These are phyloP conservation scores for Colaptes auratus DNA, from an alignment of 2,113 vertebrate genomes.

Conservation along the genomic window DNA sequence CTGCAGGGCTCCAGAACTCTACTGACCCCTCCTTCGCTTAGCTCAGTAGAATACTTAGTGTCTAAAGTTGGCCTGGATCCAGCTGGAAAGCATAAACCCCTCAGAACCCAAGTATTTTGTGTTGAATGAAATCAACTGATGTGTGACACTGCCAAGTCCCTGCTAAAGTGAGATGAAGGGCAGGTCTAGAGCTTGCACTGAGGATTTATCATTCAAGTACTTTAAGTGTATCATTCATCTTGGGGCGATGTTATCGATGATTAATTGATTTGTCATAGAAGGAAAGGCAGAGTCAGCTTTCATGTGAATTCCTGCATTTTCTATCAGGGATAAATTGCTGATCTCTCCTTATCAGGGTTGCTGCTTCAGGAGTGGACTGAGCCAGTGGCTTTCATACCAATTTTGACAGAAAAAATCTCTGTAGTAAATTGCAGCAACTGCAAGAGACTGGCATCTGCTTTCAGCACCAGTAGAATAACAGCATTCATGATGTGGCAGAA, in stretches of 20 bases:
- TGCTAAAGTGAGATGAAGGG: background rate
- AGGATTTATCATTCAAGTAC: background rate
- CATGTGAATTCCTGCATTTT: constrained; percentile 11
- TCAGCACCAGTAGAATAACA: background rate
- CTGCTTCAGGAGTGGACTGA: background rate
- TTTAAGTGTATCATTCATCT: constrained; percentile 4
- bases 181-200: background rate
- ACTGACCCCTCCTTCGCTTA: background rate
- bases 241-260: constrained; percentile 1
- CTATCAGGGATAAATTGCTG: background rate
- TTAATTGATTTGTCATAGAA: constrained; percentile 8
- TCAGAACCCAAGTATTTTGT: background rate
- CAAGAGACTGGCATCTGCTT: background rate
- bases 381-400: background rate
- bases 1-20: background rate
- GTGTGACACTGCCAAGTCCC: background rate
- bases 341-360: background rate
- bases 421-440: background rate
- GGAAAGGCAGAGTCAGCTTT: constrained; percentile 10
- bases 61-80: background rate
- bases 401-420: constrained; percentile 3
- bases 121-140: background rate
- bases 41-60: background rate
- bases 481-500: background rate
- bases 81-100: background rate